phyloP scores from a whole-genome alignment of 2,113 vertebrate species.

The Saimiri boliviensis region DNA sequence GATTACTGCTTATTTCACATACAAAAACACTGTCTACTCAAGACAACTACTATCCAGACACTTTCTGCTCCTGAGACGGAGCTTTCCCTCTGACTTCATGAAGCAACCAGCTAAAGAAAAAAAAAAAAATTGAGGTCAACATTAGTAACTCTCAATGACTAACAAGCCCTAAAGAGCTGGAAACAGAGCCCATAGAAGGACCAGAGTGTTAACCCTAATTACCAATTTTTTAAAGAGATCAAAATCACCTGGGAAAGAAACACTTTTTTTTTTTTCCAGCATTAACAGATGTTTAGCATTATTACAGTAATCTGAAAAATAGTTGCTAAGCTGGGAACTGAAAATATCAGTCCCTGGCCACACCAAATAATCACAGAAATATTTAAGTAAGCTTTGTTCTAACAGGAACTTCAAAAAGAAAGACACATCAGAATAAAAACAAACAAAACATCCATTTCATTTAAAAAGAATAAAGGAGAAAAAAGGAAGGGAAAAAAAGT shows the following conservation, averaged over 20 bases:
- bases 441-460: background rate
- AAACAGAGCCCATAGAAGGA: slow-evolving; percentile 1
- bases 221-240: background rate
- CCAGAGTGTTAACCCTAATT: background rate
- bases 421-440: background rate
- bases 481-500: background rate
- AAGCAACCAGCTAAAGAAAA: background rate
- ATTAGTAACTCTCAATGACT: slow-evolving; percentile 35
- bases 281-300: slow-evolving; percentile 20
- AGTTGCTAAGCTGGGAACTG: background rate
- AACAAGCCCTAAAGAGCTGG: background rate
- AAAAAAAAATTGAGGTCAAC: background rate
- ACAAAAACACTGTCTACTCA: slow-evolving; percentile 26
- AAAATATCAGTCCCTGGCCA: slow-evolving; percentile 62
- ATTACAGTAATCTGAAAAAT: slow-evolving; percentile 8
- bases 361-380: slow-evolving; percentile 51
- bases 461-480: background rate
- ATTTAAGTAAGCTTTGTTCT: slow-evolving; percentile 34
- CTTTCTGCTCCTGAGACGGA: background rate
- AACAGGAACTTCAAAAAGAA: slow-evolving; percentile 29
- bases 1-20: slow-evolving; percentile 46
- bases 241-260: slow-evolving; percentile 36
- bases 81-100: background rate
- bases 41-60: slow-evolving; percentile 18
- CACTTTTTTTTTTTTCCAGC: background rate